Conservation (phyloP, 2,888 invertebrate genomes). For the Cantharis nigra region DNA sequence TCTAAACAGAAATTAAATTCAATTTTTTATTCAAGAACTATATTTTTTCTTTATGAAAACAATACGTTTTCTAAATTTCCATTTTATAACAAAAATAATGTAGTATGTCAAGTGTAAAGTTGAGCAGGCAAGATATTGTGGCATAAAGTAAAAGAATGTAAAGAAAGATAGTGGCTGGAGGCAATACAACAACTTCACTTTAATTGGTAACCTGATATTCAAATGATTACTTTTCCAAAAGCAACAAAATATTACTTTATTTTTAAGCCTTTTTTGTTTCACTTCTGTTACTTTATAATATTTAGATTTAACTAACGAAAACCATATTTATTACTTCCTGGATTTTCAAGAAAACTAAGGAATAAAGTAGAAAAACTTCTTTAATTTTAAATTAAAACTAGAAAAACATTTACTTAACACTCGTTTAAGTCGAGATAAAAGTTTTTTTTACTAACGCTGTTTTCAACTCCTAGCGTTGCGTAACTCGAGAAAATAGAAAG, state of each 20-base stretch:
- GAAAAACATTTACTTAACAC: not conserved
- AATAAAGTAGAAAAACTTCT: not conserved
- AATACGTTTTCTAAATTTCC: not conserved
- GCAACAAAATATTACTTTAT: not conserved
- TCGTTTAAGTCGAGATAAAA: not conserved
- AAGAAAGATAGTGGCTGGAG: not conserved
- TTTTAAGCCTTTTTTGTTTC: not conserved
- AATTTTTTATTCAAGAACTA: too few species aligned
- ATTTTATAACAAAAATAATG: not conserved
- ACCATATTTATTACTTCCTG: not conserved
- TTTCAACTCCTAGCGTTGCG: not conserved
- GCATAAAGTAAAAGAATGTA: not conserved
- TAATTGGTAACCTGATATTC: not conserved
- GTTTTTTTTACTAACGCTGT: not conserved
- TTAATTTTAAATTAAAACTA: not conserved
- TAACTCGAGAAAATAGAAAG: not conserved
- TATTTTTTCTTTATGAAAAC: not conserved
- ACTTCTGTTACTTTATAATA: not conserved
- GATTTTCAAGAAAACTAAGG: not conserved
- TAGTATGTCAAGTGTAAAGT: slow-evolving; percentile 1
- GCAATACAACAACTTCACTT: not conserved
- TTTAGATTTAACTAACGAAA: not conserved
- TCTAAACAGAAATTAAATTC: too few species aligned
- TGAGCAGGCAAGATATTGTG: not conserved
- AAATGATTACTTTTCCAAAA: not conserved